These are phyloP conservation scores for Zaprionus lachaisei DNA, from an alignment of 1,140 invertebrate genomes.

Conservation along the genomic window DNA sequence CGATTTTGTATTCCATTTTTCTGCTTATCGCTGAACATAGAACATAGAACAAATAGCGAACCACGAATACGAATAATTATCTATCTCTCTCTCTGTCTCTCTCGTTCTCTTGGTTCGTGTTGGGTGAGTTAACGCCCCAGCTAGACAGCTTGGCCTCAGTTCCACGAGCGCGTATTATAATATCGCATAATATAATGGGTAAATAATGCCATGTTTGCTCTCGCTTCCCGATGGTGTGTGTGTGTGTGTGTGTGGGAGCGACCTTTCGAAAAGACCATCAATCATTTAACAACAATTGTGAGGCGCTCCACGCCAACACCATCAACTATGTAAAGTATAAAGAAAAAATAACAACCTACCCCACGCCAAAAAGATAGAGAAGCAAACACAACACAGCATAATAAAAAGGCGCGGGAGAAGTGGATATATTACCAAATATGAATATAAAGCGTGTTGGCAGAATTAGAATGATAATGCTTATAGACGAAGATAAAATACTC, in stretches of 20 bases:
- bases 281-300: constrained; percentile 73
- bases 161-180: constrained; percentile 47
- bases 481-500: constrained; percentile 18
- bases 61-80: constrained; percentile 44
- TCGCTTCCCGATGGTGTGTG: constrained; percentile 3
- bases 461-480: constrained; percentile 8
- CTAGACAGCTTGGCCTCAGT: constrained; percentile 59
- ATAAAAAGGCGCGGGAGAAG: constrained; percentile 47
- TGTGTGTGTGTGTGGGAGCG: constrained; percentile 49
- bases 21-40: constrained; percentile 46
- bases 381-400: constrained; percentile 28
- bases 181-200: constrained; percentile 61
- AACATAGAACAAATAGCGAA: constrained; percentile 39
- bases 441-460: constrained; percentile 62
- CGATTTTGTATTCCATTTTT: constrained; percentile 12
- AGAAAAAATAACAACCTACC: constrained; percentile 38
- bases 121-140: constrained; percentile 39
- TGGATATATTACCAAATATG: constrained; percentile 71
- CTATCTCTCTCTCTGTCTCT: not conserved
- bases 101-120: constrained; percentile 6
- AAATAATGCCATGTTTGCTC: constrained; percentile 50
- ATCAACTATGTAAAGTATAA: constrained; percentile 23
- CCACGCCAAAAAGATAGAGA: constrained; percentile 35
- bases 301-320: constrained; percentile 66
- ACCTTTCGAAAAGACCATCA: constrained; percentile 64